Conservation (phyloP, 2,888 invertebrate genomes). For the Diachrysia chrysitis region DNA sequence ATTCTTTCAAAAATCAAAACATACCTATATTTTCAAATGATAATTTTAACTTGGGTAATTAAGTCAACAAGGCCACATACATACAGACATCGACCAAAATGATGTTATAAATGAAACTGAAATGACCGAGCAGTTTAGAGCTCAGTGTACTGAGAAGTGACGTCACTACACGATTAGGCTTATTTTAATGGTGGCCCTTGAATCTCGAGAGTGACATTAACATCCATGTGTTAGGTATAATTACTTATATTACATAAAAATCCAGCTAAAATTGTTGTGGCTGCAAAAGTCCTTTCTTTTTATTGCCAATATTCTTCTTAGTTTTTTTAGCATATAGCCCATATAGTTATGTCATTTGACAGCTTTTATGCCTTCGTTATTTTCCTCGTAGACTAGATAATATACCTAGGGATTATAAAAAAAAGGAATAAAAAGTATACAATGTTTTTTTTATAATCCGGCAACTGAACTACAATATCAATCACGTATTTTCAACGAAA, state of each 20-base stretch:
- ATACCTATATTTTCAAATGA: too few relatives aligned
- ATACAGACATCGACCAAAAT: background rate
- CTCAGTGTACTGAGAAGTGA: background rate
- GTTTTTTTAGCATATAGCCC: too few relatives aligned
- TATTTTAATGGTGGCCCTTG: background rate
- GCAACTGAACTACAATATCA: too few relatives aligned
- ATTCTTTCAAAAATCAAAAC: too few relatives aligned
- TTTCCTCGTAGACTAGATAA: too few relatives aligned
- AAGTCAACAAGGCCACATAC: background rate
- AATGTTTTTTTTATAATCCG: too few relatives aligned
- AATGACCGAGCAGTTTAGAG: background rate
- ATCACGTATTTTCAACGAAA: too few relatives aligned
- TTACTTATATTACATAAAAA: background rate
- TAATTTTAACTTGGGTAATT: background rate
- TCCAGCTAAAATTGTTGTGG: background rate
- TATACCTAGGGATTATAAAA: too few relatives aligned
- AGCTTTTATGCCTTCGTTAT: too few relatives aligned
- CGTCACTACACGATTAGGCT: background rate
- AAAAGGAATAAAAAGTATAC: too few relatives aligned
- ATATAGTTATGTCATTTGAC: too few relatives aligned
- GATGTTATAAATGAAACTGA: background rate
- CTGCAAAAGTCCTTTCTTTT: background rate
- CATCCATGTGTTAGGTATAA: background rate
- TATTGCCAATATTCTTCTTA: background rate
- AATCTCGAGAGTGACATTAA: background rate